These are phyloP conservation scores for Prionchulus punctatus DNA, from an alignment of 2,888 invertebrate genomes.

Conservation along the genomic window DNA sequence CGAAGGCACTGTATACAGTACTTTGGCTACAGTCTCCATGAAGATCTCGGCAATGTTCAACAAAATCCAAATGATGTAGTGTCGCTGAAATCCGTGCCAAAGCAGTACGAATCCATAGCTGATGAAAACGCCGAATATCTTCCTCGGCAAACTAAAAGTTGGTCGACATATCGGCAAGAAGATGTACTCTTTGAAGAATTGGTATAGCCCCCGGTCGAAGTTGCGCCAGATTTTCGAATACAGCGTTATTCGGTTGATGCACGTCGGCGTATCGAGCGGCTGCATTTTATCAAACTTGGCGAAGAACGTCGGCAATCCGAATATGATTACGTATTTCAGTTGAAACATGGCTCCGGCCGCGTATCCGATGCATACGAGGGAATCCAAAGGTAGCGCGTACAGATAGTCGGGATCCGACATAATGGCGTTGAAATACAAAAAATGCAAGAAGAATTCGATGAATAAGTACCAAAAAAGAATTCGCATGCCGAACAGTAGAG, in stretches of 20 bases:
- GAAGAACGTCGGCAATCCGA: conserved; percentile 34
- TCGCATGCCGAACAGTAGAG: conserved; percentile 19
- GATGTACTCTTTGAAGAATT: conserved; percentile 38
- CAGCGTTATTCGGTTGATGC: conserved; percentile 35
- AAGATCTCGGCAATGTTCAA: conserved; percentile 35
- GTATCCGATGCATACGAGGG: conserved; percentile 17
- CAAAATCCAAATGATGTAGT: conserved; percentile 35
- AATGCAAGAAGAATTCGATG: conserved; percentile 30
- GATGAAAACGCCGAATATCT: conserved; percentile 32
- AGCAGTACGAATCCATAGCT: conserved; percentile 36
- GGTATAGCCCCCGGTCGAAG: conserved; percentile 38
- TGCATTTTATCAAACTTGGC: conserved; percentile 35
- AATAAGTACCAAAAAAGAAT: conserved; percentile 34
- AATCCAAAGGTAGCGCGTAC: neutral
- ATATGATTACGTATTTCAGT: conserved; percentile 38
- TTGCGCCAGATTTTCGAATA: conserved; percentile 39
- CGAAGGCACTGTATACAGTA: conserved; percentile 18
- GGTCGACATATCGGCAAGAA: conserved; percentile 38
- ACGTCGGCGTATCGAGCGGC: conserved; percentile 34
- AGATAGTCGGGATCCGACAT: conserved; percentile 19
- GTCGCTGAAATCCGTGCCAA: conserved; percentile 37
- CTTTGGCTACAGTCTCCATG: conserved; percentile 29
- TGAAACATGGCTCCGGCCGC: conserved; percentile 37
- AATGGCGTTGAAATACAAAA: conserved; percentile 35
- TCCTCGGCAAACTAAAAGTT: conserved; percentile 29